Conservation (phyloP, 2,113 vertebrate species). For the Thunnus thynnus region DNA sequence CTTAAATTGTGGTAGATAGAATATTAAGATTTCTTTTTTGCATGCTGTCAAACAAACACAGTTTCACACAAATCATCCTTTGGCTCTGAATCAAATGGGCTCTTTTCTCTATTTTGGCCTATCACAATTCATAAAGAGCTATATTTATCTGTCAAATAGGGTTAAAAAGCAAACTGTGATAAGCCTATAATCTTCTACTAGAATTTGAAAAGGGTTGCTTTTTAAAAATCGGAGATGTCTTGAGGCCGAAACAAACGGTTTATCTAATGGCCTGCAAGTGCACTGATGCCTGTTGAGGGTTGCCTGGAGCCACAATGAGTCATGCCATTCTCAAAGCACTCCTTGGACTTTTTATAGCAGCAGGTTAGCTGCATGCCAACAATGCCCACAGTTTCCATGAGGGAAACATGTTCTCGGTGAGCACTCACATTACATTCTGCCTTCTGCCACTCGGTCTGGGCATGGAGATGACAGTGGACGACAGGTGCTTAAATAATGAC, state of each 20-base stretch:
- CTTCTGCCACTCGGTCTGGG: slow-evolving; percentile 42
- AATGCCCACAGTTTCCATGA: slow-evolving; percentile 57
- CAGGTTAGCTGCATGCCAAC: slow-evolving; percentile 64
- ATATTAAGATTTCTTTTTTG: no score
- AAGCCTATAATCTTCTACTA: slow-evolving; percentile 25
- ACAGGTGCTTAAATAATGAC: slow-evolving; percentile 42
- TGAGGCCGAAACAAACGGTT: slow-evolving; percentile 50
- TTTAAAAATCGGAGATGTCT: slow-evolving; percentile 43
- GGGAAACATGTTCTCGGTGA: slow-evolving; percentile 36
- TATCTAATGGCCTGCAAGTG: slow-evolving; percentile 57
- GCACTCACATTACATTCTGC: slow-evolving; percentile 34
- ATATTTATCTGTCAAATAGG: neutral
- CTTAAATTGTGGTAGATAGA: no score
- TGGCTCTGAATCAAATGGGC: neutral
- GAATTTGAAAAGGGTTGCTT: slow-evolving; percentile 8
- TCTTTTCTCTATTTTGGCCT: neutral
- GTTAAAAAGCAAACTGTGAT: slow-evolving; percentile 20
- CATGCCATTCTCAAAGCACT: slow-evolving; percentile 58
- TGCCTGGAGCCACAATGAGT: slow-evolving; percentile 59
- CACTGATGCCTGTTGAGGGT: slow-evolving; percentile 48
- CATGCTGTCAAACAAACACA: no score
- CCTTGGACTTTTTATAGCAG: slow-evolving; percentile 63
- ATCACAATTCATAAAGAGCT: neutral
- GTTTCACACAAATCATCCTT: neutral
- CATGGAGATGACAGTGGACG: slow-evolving; percentile 12